Evolutionary conservation across 2,797 vertebrate species (phyloP), one percentile per base, ranked within the genome.

Genomic region (Atherinosoma microstoma): DNA sequence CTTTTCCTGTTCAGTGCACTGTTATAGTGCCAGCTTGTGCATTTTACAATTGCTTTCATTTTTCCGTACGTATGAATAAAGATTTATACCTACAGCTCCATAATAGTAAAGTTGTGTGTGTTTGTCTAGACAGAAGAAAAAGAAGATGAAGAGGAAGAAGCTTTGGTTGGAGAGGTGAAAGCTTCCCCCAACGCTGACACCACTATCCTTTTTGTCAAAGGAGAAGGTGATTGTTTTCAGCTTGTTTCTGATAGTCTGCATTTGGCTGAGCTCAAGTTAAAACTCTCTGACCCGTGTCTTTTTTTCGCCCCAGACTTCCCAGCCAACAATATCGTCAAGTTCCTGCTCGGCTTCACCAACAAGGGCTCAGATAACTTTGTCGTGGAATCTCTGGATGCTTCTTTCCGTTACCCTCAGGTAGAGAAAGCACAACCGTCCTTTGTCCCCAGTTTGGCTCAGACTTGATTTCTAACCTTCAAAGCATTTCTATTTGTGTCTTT

Each of bases 281-380:
- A 15, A 16, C 38, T 16, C 8, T 61, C 36, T 58, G 32, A 16
- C n/a, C 20, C n/a, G 0, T 0, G 0, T 4, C 13, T 0, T 27
- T 6, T 20, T 20, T 13, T 73, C 6, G 12, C 20, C 45, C 6
- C 77, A 99, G 98, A 99, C 90, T 99, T 99, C 62, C 98, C 98
- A 2, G 97, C 98, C 0, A 99, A 99, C 91, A 93, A 99, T 84
- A 96, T 99, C 0, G 98, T 99, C 49, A 99, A 99, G 90, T 99
- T 99, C 90, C 93, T 99, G 79, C 93, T 99, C 36, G 98, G 98
- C 67, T 99, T 99, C 91, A 96, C 95, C 77, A 99, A 99, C 85
- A 99, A 98, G 87, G 98, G 98, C 0, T 87, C 93, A 0, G 98
- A 99, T 74, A 96, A 97, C 88, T 99, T 99, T 76, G 79, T 98